Evolutionary conservation across 2,797 vertebrate genomes (phyloP), one percentile per base, ranked within the genome.

Genomic region (Psittacula echo): DNA sequence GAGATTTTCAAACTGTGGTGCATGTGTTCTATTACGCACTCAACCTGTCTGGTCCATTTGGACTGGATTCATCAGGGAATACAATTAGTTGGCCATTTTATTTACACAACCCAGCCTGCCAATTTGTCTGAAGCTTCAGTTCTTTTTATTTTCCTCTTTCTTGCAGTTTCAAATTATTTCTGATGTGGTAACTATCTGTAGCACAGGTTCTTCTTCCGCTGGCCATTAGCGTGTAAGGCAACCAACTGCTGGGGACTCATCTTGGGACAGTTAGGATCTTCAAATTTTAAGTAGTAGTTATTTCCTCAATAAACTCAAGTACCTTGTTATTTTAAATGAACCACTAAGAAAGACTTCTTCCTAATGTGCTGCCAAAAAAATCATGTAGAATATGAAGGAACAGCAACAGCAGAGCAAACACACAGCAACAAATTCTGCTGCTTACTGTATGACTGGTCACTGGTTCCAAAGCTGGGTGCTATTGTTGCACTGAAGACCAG

Each of bases 41-140:
- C 98, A 97, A 97, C 97, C 97, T 61, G 97, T 98, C 97, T 98
- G 98, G 97, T 97, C 97, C 96, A 97, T 97, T 97, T 97, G 96
- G 97, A 96, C 94, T 96, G 82, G 72, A 96, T 93, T 96, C 97
- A 96, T 76, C 20, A 85, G 97, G 96, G 96, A 97, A 97, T 97
- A 94, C 88, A 97, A 95, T 94, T 93, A 97, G 88, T 66, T 91
- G 71, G 87, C 42, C 94, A 93, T 93, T 96, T 95, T 93, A 93
- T 96, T 97, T 97, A 71, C 67, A 94, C 79, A 90, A 60, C 61
- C 34, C 74, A 89, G 78, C n/a, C 68, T 95, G 92, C 45, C 96
- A 94, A 86, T 95, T 95, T 86, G 60, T 96, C 96, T 96, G 92
- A n/a, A 94, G 66, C 64, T 71, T 93, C 29, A 74, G 72, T 72